Evolutionary conservation across 2,888 invertebrate species (phyloP).

Genomic region (Cheilosia vulpina): DNA sequence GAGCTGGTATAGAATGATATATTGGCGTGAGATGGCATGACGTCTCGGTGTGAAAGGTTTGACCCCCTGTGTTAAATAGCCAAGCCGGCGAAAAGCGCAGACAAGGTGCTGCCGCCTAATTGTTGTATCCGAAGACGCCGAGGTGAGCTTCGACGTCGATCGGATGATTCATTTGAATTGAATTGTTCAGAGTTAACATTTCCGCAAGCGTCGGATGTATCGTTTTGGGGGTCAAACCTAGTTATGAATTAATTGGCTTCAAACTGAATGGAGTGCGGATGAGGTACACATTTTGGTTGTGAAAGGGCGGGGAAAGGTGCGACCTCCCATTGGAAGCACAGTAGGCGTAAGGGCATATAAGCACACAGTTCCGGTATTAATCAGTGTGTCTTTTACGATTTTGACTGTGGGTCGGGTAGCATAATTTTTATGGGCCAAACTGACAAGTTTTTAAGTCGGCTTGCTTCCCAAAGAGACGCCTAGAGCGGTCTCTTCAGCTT

Average conservation of each 20-base stretch:
- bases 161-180: constrained; percentile 50
- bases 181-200: constrained; percentile 23
- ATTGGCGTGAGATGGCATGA: constrained; percentile 1
- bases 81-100: constrained; percentile 30
- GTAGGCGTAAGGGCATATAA: no score
- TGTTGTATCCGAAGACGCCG: constrained; percentile 22
- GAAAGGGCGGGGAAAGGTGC: background rate
- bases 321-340: no score
- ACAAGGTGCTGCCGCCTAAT: constrained; percentile 48
- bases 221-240: constrained; percentile 21
- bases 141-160: constrained; percentile 29
- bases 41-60: constrained; percentile 24
- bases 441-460: no score
- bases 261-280: background rate
- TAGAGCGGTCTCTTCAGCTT: no score
- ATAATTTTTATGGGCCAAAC: no score
- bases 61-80: constrained; percentile 39
- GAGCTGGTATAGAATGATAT: constrained; percentile 19
- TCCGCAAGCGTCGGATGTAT: constrained; percentile 28
- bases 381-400: no score
- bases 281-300: background rate
- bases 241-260: background rate
- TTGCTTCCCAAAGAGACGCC: no score
- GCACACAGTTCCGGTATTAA: no score
- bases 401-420: no score